Percentiles rank a stretch among this genome's conserved stretches.
phyloP scores from a whole-genome alignment of 2,113 vertebrate genomes.

The Alligator sinensis region DNA sequence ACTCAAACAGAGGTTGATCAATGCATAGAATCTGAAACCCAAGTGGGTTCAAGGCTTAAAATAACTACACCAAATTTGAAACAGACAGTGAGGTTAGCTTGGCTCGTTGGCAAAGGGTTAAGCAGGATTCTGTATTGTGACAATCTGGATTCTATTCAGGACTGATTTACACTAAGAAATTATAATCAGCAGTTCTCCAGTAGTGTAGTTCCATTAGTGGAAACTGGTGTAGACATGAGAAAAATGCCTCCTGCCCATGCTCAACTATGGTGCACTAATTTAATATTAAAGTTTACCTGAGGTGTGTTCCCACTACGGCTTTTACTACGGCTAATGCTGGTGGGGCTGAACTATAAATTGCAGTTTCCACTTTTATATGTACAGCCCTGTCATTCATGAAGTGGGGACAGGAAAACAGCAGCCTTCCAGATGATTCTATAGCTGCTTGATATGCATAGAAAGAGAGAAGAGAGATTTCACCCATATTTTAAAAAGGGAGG shows the following conservation, averaged over 20 bases:
- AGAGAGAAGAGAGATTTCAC: conserved; percentile 23
- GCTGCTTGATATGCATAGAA: background rate
- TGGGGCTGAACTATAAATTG: background rate
- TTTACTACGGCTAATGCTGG: conserved; percentile 18
- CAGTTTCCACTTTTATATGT: conserved; percentile 12
- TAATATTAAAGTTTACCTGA: background rate
- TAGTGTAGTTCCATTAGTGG: background rate
- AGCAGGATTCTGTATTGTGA: background rate
- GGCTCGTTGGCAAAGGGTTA: background rate
- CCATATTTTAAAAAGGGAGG: background rate
- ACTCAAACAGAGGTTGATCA: background rate
- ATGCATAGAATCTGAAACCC: conserved; percentile 16
- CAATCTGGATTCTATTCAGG: background rate
- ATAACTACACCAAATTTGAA: background rate
- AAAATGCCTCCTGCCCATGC: no score
- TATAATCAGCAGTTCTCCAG: conserved; percentile 18
- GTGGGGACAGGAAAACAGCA: conserved; percentile 45
- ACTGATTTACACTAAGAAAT: conserved; percentile 6
- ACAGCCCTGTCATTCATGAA: background rate
- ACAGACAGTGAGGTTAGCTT: conserved; percentile 1
- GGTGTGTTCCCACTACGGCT: background rate
- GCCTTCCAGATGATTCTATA: conserved; percentile 33
- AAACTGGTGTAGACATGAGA: background rate
- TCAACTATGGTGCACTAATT: no score
- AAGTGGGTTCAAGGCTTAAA: conserved; percentile 2